Evolutionary conservation across 2,113 vertebrate species (phyloP).

Genomic region (Oreotrochilus melanogaster): DNA sequence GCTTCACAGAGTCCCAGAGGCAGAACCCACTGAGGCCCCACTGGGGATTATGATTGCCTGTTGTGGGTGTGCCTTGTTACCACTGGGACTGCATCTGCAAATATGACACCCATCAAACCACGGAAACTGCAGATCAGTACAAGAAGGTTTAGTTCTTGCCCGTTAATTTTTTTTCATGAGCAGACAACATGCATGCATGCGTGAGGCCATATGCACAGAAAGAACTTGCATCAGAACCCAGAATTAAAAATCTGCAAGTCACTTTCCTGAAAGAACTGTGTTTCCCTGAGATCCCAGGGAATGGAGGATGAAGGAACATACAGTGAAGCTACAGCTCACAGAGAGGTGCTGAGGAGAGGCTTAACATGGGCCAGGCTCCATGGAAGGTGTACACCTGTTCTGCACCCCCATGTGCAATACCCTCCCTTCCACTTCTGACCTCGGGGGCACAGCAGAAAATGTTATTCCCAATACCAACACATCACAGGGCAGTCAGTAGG

Average conservation of each 20-base stretch:
- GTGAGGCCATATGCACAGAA: rapidly evolving
- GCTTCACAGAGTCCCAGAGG: rapidly evolving
- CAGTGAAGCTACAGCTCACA: not conserved
- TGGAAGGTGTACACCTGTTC: rapidly evolving
- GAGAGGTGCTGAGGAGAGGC: not conserved
- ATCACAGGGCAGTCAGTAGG: rapidly evolving
- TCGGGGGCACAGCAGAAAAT: not conserved
- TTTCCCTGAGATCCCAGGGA: not conserved
- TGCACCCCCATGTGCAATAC: rapidly evolving
- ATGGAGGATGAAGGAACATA: not conserved
- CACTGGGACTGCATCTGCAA: not conserved
- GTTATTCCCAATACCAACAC: not conserved
- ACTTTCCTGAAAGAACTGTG: not conserved
- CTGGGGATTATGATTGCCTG: rapidly evolving
- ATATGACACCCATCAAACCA: not conserved
- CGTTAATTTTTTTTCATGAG: not conserved
- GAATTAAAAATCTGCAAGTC: not conserved
- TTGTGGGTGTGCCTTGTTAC: rapidly evolving
- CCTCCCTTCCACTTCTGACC: not conserved
- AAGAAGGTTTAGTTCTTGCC: not conserved
- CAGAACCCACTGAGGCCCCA: not conserved
- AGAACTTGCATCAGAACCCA: not conserved
- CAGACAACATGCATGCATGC: rapidly evolving
- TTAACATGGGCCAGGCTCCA: not conserved
- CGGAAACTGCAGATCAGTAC: not conserved